phyloP scores from a whole-genome alignment of 2,113 vertebrate genomes.

The Neolamprologus caudopunctatus region DNA sequence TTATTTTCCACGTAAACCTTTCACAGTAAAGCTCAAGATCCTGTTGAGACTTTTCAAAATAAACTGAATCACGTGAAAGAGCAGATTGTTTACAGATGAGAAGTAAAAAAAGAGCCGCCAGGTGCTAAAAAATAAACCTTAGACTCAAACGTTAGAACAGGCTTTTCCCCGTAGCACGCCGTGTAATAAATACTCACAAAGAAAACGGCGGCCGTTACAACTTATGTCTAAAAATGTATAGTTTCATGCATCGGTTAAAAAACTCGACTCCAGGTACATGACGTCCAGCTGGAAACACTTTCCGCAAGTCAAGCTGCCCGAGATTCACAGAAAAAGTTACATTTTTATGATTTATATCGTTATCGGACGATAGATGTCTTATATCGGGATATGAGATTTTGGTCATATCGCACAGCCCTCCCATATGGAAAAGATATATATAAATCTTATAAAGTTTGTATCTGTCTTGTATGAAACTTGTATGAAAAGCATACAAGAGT shows the following conservation, averaged over 20 bases:
- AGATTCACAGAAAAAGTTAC: not conserved
- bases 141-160: not conserved
- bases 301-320: accelerated
- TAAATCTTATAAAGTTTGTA: too few relatives aligned
- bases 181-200: not conserved
- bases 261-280: accelerated
- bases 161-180: too few relatives aligned
- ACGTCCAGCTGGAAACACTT: accelerated
- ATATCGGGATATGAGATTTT: not conserved
- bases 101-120: accelerated
- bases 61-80: accelerated
- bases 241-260: not conserved
- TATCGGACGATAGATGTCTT: not conserved
- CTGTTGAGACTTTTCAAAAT: not conserved
- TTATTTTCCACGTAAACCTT: too few relatives aligned
- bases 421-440: too few relatives aligned
- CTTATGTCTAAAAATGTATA: accelerated
- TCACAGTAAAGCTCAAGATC: not conserved
- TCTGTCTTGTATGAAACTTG: too few relatives aligned
- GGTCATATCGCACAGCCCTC: not conserved
- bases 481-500: too few relatives aligned
- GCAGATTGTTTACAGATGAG: accelerated
- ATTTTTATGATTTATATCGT: not conserved
- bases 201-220: accelerated
- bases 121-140: not conserved